Evolutionary conservation across 2,797 vertebrate genomes (phyloP), one percentile per base, ranked within the genome.

Genomic region (Acanthopagrus latus): DNA sequence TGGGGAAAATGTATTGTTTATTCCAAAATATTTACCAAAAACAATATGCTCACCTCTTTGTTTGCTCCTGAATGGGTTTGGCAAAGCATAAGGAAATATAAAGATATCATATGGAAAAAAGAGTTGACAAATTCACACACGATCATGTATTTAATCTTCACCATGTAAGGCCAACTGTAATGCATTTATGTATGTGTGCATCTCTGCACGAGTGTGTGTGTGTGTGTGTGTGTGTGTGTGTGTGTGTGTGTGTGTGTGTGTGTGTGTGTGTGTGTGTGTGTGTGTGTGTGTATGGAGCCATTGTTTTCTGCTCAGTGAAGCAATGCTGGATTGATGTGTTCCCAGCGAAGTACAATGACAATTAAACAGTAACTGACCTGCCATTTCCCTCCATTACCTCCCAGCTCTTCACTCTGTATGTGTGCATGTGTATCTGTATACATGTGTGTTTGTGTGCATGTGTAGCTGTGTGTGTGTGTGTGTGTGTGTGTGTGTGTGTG

Each of bases 331-430:
- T 96, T 97, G 97, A 97, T 96, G 95, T 94, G 95, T 96, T 97
- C 91, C 94, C 95, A 95, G 95, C 96, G 96, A 97, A 96, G 95
- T 96, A 96, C 96, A 96, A 95, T 97, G 96, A 97, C 96, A 98
- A 98, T 98, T 97, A 98, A 97, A 97, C 96, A 97, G 96, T 96
- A 97, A 97, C 96, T 98, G 97, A 98, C 97, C 97, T 96, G 96
- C 95, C 96, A 97, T 96, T 96, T 96, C 96, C 96, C 94, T 87
- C 96, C 96, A 97, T 97, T 97, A 97, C 51, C 80, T 81, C 73
- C 55, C n/a, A 23, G 47, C 60, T 64, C 55, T 73, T 71, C 21
- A 21, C 64, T 52, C 23, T 76, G 62, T n/a, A 62, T 81, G 60
- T 29, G 52, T 57, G 43, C 13, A 59, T 70, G 23, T 29, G 50